Conservation (phyloP, 2,888 invertebrate genomes). For the Gortyna flavago region DNA sequence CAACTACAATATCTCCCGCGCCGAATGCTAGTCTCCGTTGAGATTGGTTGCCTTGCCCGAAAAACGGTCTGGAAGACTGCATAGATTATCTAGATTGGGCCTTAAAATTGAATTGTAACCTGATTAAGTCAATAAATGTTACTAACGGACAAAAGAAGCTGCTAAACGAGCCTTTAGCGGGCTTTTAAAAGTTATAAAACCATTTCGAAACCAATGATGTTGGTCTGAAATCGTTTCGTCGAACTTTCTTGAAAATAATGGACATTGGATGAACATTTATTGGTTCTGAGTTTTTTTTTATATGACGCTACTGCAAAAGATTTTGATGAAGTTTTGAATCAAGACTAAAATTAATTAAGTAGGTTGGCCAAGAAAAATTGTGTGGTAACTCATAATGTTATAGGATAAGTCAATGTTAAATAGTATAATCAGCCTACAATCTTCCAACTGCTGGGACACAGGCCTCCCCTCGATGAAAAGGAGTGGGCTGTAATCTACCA, state of each 20-base stretch:
- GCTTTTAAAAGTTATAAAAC: background rate
- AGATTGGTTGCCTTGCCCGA: too few relatives aligned
- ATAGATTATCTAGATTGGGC: background rate
- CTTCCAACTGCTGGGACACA: too few relatives aligned
- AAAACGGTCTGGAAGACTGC: too few relatives aligned
- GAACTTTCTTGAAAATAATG: background rate
- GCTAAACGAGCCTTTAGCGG: background rate
- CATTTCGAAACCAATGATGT: background rate
- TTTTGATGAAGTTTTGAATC: background rate
- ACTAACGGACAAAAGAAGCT: background rate
- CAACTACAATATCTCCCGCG: too few relatives aligned
- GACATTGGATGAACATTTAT: background rate
- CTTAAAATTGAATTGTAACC: background rate
- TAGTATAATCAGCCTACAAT: too few relatives aligned
- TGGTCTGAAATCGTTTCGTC: background rate
- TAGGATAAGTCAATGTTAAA: background rate
- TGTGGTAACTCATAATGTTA: background rate
- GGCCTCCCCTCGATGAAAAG: too few relatives aligned
- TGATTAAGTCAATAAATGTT: conserved; percentile 4
- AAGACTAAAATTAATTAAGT: too few relatives aligned
- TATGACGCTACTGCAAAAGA: background rate
- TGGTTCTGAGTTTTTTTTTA: background rate
- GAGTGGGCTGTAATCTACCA: too few relatives aligned
- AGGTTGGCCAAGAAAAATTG: background rate
- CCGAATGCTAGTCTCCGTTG: too few relatives aligned